Conservation (phyloP, 2,113 vertebrate genomes). For the Thalassoma bifasciatum region DNA sequence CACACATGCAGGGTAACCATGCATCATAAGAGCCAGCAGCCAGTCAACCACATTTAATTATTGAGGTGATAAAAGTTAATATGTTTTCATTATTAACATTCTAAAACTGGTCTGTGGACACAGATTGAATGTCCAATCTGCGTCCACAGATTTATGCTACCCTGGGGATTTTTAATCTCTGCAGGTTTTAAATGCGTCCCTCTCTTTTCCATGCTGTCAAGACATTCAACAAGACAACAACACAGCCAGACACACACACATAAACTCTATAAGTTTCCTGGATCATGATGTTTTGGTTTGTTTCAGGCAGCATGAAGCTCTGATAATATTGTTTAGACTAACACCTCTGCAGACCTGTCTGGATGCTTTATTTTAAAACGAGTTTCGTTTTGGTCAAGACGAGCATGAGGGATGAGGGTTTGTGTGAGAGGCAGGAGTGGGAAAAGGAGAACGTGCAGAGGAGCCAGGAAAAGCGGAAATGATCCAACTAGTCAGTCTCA, state of each 20-base stretch:
- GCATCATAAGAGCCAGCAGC: constrained; percentile 5
- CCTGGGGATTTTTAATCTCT: no score
- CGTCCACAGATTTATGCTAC: no score
- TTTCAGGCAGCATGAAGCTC: constrained; percentile 40
- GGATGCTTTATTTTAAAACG: constrained; percentile 23
- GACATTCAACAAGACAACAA: constrained; percentile 1
- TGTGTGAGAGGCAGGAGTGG: constrained; percentile 6
- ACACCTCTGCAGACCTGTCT: constrained; percentile 26
- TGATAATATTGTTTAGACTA: constrained; percentile 75
- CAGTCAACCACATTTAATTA: constrained; percentile 6
- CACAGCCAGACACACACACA: constrained; percentile 14
- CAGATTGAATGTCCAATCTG: no score
- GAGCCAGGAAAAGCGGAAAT: background rate
- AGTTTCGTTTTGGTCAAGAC: constrained; percentile 53
- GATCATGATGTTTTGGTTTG: background rate
- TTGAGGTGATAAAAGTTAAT: no score
- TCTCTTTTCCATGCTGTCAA: background rate
- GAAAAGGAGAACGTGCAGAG: background rate
- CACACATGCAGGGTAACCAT: constrained; percentile 20
- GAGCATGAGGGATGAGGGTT: constrained; percentile 42
- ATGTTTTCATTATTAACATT: no score
- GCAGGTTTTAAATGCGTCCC: no score
- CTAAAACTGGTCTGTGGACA: no score
- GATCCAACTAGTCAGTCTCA: background rate
- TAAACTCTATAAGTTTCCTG: constrained; percentile 20